Percentiles rank a stretch among this genome's conserved stretches.
Evolutionary conservation across 2,888 invertebrate genomes (phyloP).

Genomic region (Deilephila elpenor): DNA sequence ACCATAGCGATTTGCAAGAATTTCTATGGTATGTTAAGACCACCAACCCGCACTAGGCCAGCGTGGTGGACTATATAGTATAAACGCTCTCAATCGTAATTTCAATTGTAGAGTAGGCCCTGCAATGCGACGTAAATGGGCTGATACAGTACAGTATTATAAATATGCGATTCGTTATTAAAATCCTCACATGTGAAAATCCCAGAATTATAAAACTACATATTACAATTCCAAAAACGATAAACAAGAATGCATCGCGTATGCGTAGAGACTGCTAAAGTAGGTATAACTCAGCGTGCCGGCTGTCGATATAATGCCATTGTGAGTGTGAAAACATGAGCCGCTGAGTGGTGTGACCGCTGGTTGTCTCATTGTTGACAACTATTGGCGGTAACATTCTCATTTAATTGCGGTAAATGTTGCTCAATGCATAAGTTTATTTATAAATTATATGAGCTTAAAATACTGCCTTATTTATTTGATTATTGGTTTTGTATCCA

Average conservation of each 20-base stretch:
- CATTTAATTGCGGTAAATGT: background rate
- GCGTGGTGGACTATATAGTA: too few relatives aligned
- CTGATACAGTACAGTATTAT: background rate
- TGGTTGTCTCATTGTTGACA: slow-evolving; percentile 7
- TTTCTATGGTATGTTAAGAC: too few relatives aligned
- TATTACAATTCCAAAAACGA: slow-evolving; percentile 1
- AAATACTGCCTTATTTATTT: too few relatives aligned
- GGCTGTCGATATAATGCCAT: slow-evolving; percentile 6
- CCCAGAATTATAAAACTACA: background rate
- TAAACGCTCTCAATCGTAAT: too few relatives aligned
- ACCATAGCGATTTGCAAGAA: too few relatives aligned
- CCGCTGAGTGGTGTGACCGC: slow-evolving; percentile 1
- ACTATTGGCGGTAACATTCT: background rate
- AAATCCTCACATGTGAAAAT: background rate
- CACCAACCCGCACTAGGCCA: too few relatives aligned
- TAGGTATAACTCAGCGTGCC: background rate
- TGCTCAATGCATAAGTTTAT: too few relatives aligned
- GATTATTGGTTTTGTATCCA: too few relatives aligned
- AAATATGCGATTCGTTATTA: background rate
- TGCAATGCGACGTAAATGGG: too few relatives aligned
- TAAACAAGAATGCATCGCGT: background rate
- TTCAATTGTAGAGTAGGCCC: too few relatives aligned
- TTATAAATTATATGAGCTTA: too few relatives aligned
- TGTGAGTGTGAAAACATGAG: slow-evolving; percentile 20
- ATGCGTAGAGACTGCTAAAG: background rate